phyloP scores from a whole-genome alignment of 2,888 invertebrate genomes.

The Cryptus armator region DNA sequence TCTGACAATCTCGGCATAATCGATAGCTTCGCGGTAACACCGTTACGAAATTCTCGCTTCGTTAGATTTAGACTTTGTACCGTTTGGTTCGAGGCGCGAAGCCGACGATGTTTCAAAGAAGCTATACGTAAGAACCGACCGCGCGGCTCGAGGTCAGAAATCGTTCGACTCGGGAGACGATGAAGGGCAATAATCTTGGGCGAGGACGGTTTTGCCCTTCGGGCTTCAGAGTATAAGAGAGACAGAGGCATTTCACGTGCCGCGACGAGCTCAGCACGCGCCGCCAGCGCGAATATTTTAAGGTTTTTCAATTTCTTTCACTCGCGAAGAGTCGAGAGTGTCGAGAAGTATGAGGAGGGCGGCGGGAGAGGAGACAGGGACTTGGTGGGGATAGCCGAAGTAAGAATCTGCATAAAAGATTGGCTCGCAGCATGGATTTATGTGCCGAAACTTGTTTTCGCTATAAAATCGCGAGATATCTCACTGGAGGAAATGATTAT shows the following conservation, averaged over 20 bases:
- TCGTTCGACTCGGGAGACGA: slow-evolving; percentile 39
- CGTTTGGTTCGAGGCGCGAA: not conserved
- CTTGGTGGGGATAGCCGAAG: slow-evolving; percentile 21
- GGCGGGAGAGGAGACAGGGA: slow-evolving; percentile 55
- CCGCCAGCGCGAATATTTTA: slow-evolving; percentile 40
- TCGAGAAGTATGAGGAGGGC: not conserved
- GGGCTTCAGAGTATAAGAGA: slow-evolving; percentile 26
- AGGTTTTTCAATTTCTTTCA: slow-evolving; percentile 48
- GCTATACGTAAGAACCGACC: slow-evolving; percentile 11
- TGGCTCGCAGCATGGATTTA: slow-evolving; percentile 48
- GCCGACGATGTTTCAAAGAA: slow-evolving; percentile 30
- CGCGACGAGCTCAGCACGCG: slow-evolving; percentile 10
- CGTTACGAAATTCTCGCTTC: slow-evolving; percentile 50
- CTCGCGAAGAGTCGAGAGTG: not conserved
- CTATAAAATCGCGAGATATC: slow-evolving; percentile 43
- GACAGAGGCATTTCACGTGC: slow-evolving; percentile 16
- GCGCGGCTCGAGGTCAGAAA: slow-evolving; percentile 53
- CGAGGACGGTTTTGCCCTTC: slow-evolving; percentile 40
- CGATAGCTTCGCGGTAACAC: slow-evolving; percentile 5
- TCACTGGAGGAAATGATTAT: slow-evolving; percentile 56
- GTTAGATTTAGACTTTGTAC: slow-evolving; percentile 17
- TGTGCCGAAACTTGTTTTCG: slow-evolving; percentile 62
- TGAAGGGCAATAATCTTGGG: slow-evolving; percentile 55
- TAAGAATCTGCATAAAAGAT: slow-evolving; percentile 60
- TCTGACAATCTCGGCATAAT: slow-evolving; percentile 14